Evolutionary conservation across 2,888 invertebrate species (phyloP), one percentile per base, ranked within the genome.

Genomic region (Aethes cnicana): DNA sequence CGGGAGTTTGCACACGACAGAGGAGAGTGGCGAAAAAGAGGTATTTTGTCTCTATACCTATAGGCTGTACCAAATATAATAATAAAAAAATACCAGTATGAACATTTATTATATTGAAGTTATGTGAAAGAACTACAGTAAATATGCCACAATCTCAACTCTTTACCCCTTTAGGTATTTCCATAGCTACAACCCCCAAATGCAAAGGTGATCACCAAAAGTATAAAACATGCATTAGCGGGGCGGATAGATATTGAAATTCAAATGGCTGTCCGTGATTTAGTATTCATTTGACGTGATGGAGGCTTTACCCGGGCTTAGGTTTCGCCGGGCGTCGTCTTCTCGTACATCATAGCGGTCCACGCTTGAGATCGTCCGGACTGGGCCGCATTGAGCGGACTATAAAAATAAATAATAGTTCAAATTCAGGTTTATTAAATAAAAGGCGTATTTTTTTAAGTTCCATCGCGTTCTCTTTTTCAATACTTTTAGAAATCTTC

Each of bases 251-350:
- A 87, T 86, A 88, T 89, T 89, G 88, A 89, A 87, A 86, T 85
- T 87, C 85, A 85, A 88, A 87, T 85, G 77, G 84, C 74, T 79
- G 66, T 64, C 72, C 81, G 76, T 84, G 88, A 87, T 88, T 89
- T 84, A 85, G 88, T 89, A 89, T 89, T 89, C 88, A 87, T 89
- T 87, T 87, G 88, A 84, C 81, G 87, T 82, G 86, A 84, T 83
- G 84, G 85, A 85, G 84, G 88, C 87, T 84, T 85, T 81, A 75
- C 82, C 76, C 72, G 81, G 85, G 83, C 85, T 89, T 86, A 87
- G 86, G 85, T 88, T 86, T 87, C 88, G 85, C 81, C 83, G 79
- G 81, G 87, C 86, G 88, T 87, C 87, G 85, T 75, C 82, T 83
- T 83, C 87, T 83, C 88, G 85, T 88, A 86, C 84, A 87, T 88